Conservation (phyloP, 2,888 invertebrate species). For the Spialia ferax region DNA sequence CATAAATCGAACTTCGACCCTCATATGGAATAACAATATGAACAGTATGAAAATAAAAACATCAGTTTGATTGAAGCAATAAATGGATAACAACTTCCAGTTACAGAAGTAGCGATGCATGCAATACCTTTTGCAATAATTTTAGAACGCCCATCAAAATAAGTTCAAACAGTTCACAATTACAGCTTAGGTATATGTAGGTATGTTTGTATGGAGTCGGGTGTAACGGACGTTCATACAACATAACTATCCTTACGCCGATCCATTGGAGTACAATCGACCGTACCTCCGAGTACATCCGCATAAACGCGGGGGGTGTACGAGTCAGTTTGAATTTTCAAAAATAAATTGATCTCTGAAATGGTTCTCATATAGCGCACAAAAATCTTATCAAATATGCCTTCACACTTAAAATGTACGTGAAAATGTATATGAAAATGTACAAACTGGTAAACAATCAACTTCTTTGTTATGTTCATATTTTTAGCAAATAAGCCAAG, state of each 20-base stretch:
- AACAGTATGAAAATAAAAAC: no score
- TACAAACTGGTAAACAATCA: not conserved
- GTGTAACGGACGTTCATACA: not conserved
- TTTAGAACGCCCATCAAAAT: not conserved
- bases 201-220: not conserved
- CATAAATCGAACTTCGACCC: no score
- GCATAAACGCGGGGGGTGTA: not conserved
- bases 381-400: no score
- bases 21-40: no score
- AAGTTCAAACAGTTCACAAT: not conserved
- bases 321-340: not conserved
- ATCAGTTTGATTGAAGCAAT: no score
- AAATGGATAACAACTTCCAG: not conserved
- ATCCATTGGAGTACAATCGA: conserved; percentile 10
- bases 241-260: conserved; percentile 11
- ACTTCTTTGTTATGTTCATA: not conserved
- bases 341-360: not conserved
- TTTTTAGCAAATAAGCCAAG: no score
- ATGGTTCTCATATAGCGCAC: not conserved
- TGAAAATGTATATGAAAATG: no score
- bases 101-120: not conserved
- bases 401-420: no score
- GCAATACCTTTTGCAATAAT: not conserved
- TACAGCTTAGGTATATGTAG: not conserved
- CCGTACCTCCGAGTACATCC: not conserved